Percentiles rank a stretch among this genome's conserved stretches.
phyloP scores from a whole-genome alignment of 2,888 invertebrate genomes.

The Aspidapion aeneum region DNA sequence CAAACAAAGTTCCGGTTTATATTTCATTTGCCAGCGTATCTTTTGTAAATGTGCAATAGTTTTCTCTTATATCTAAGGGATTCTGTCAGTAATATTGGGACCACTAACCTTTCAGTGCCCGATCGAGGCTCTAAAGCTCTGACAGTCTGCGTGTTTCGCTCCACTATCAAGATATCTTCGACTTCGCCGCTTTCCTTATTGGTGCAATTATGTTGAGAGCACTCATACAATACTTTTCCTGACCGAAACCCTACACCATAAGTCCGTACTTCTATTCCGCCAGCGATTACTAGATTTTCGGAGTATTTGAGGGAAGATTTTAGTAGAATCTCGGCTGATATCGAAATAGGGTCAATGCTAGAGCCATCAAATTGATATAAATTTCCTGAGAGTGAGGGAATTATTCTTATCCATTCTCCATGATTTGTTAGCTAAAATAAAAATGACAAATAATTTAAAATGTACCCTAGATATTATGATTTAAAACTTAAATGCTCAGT shows the following conservation, averaged over 20 bases:
- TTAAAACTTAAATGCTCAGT: not conserved
- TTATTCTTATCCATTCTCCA: slow-evolving; percentile 83
- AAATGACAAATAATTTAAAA: not conserved
- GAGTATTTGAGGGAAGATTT: slow-evolving; percentile 85
- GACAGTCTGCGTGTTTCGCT: slow-evolving; percentile 82
- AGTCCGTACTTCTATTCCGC: slow-evolving; percentile 82
- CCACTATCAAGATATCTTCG: slow-evolving; percentile 66
- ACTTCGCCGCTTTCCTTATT: slow-evolving; percentile 52
- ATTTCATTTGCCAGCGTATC: too few relatives aligned
- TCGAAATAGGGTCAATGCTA: slow-evolving; percentile 80
- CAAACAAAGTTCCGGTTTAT: too few relatives aligned
- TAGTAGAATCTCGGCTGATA: slow-evolving; percentile 81
- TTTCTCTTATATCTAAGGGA: too few relatives aligned
- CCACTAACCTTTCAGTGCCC: slow-evolving; percentile 81
- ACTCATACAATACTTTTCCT: slow-evolving; percentile 73
- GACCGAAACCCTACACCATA: slow-evolving; percentile 79
- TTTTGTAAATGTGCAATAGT: too few relatives aligned
- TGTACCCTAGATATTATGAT: too few relatives aligned
- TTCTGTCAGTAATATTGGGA: too few relatives aligned
- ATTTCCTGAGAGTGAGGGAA: slow-evolving; percentile 89
- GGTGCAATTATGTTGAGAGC: slow-evolving; percentile 68
- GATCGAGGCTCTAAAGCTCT: slow-evolving; percentile 84
- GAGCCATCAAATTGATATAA: slow-evolving; percentile 91
- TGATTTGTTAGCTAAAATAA: slow-evolving; percentile 66
- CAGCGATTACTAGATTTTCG: slow-evolving; percentile 79